A percentile compares a stretch with the other conserved stretches of the same genome.
Evolutionary conservation across 2,113 vertebrate species (phyloP).

Genomic region (Dicrurus megarhynchus): DNA sequence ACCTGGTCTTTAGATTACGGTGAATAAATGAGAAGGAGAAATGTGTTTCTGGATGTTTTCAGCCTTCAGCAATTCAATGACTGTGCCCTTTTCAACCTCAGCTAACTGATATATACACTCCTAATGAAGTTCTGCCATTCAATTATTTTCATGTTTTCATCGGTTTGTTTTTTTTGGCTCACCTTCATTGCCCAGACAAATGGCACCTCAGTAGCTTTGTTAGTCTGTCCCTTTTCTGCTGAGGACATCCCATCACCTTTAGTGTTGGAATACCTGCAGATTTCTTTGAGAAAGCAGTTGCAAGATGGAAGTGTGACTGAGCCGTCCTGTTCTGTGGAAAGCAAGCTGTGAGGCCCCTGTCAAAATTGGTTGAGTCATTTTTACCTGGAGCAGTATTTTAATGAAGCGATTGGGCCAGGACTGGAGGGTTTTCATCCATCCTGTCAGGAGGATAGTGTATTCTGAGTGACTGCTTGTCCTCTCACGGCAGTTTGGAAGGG

Average conservation of each 20-base stretch:
- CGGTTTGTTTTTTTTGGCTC: background rate
- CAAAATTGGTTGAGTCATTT: background rate
- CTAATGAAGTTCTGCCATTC: background rate
- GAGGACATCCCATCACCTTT: background rate
- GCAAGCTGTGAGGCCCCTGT: background rate
- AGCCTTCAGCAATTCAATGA: conserved; percentile 11
- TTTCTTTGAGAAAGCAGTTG: background rate
- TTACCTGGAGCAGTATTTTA: background rate
- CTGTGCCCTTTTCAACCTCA: background rate
- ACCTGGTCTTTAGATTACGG: background rate
- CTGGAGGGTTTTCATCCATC: background rate
- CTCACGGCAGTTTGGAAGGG: background rate
- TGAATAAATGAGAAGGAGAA: conserved; percentile 34
- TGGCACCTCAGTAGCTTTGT: background rate
- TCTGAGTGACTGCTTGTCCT: background rate
- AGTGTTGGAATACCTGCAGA: background rate
- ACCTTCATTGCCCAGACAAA: background rate
- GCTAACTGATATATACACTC: background rate
- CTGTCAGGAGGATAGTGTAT: background rate
- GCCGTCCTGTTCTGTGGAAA: background rate
- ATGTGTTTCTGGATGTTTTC: conserved; percentile 10
- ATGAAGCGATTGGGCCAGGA: background rate
- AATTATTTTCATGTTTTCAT: background rate
- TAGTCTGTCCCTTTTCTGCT: background rate
- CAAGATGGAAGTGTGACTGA: background rate